A percentile compares a stretch with the other conserved stretches of the same genome.
Conservation (phyloP, 37 sponge, comb jelly and placozoan genomes). For the Ianthella basta region DNA sequence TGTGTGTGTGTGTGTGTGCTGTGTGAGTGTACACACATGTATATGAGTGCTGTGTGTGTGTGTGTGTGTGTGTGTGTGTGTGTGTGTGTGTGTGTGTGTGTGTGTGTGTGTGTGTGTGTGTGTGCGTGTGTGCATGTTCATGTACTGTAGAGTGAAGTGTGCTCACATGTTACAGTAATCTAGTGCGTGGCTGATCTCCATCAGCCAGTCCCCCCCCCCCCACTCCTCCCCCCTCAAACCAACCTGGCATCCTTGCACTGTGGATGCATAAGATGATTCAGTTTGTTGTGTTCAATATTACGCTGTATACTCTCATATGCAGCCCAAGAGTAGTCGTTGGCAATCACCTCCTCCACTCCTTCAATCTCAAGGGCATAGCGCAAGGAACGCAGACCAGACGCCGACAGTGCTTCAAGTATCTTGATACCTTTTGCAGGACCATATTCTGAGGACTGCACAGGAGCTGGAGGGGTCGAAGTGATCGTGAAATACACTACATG, state of each 20-base stretch:
- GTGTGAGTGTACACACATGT: too few relatives aligned
- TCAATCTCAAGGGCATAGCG: slow-evolving; percentile 94
- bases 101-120: too few relatives aligned
- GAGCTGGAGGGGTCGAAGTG: background rate
- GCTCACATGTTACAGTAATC: too few relatives aligned
- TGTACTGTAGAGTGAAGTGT: too few relatives aligned
- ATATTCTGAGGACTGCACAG: background rate
- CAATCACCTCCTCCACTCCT: slow-evolving; percentile 52
- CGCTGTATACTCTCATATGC: slow-evolving; percentile 71
- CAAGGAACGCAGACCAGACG: slow-evolving; percentile 92
- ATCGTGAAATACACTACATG: background rate
- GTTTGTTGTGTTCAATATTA: slow-evolving; percentile 67
- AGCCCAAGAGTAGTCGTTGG: slow-evolving; percentile 84
- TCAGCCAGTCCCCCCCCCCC: background rate
- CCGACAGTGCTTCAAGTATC: slow-evolving; percentile 93
- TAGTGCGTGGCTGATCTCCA: background rate
- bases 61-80: too few relatives aligned
- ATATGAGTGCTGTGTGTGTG: too few relatives aligned
- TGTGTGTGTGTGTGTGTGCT: too few relatives aligned
- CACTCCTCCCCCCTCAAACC: too few relatives aligned
- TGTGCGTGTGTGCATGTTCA: too few relatives aligned
- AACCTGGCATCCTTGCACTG: slow-evolving; percentile 86
- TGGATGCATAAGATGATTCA: slow-evolving; percentile 59
- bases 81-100: too few relatives aligned
- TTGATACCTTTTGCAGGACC: slow-evolving; percentile 35